phyloP scores from a whole-genome alignment of 1,140 invertebrate species.

The Diachasmimorpha longicaudata region DNA sequence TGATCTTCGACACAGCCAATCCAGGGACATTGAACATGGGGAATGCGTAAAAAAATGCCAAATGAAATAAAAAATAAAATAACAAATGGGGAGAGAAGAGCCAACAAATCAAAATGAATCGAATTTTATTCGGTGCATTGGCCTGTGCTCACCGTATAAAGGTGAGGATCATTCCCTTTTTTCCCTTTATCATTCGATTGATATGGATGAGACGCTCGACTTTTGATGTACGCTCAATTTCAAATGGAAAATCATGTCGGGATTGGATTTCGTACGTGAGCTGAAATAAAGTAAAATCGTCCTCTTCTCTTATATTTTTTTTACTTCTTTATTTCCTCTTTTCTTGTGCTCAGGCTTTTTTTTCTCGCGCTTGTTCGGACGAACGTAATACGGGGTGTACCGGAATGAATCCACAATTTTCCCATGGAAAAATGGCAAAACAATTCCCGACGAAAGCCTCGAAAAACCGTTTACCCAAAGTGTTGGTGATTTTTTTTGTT shows the following conservation, averaged over 20 bases:
- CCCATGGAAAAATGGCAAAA: neutral
- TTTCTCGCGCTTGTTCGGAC: constrained; percentile 32
- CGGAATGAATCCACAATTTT: constrained; percentile 27
- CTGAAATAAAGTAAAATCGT: constrained; percentile 49
- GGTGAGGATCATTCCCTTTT: neutral
- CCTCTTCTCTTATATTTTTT: constrained; percentile 27
- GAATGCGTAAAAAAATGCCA: neutral
- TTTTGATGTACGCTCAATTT: constrained; percentile 62
- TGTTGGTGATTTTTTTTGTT: neutral
- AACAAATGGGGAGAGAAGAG: constrained; percentile 14
- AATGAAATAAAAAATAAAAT: constrained; percentile 10
- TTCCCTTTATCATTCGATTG: constrained; percentile 43
- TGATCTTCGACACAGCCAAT: neutral
- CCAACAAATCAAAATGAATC: constrained; percentile 23
- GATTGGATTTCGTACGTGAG: constrained; percentile 60
- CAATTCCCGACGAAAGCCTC: neutral
- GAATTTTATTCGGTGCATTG: constrained; percentile 18
- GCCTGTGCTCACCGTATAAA: neutral
- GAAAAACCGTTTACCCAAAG: neutral
- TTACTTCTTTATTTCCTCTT: neutral
- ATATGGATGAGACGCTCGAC: constrained; percentile 59
- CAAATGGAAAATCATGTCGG: constrained; percentile 62
- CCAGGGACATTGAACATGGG: neutral
- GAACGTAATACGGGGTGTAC: constrained; percentile 33
- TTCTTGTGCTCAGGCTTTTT: neutral